A percentile compares a stretch with the other conserved stretches of the same genome.
Conservation (phyloP, 2,113 vertebrate genomes). For the Anser cygnoides region DNA sequence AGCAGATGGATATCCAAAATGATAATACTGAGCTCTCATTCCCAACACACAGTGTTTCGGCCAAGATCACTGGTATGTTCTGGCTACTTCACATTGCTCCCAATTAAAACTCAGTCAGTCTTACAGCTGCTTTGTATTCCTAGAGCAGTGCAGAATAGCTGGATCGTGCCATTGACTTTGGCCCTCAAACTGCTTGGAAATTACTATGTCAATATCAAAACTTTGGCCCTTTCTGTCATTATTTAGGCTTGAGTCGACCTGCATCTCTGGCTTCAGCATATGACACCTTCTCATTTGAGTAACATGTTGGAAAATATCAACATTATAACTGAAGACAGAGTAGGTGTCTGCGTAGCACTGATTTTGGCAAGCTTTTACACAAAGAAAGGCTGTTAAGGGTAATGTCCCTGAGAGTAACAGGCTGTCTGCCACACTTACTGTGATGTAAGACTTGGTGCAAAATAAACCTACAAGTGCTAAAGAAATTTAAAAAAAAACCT, state of each 20-base stretch:
- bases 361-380: not conserved
- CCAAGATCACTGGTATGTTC: slow-evolving; percentile 15
- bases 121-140: slow-evolving; percentile 37
- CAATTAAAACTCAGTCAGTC: slow-evolving; percentile 23
- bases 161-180: not conserved
- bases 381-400: not conserved
- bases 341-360: not conserved
- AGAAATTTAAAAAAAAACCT: not conserved
- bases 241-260: not conserved
- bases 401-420: not conserved
- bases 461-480: not conserved
- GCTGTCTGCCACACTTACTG: not conserved
- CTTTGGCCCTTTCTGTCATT: not conserved
- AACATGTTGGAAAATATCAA: not conserved
- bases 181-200: slow-evolving; percentile 4
- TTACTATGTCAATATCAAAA: not conserved
- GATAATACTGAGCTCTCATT: not conserved
- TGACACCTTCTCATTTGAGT: not conserved
- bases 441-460: not conserved
- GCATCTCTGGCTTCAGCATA: not conserved
- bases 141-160: slow-evolving; percentile 35
- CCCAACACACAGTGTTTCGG: not conserved
- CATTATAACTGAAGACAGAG: not conserved
- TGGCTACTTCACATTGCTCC: slow-evolving; percentile 6
- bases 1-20: not conserved